Base-by-base conservation (phyloP, 2,888 invertebrate genomes). In the Agonopterix heracliana region DNA sequence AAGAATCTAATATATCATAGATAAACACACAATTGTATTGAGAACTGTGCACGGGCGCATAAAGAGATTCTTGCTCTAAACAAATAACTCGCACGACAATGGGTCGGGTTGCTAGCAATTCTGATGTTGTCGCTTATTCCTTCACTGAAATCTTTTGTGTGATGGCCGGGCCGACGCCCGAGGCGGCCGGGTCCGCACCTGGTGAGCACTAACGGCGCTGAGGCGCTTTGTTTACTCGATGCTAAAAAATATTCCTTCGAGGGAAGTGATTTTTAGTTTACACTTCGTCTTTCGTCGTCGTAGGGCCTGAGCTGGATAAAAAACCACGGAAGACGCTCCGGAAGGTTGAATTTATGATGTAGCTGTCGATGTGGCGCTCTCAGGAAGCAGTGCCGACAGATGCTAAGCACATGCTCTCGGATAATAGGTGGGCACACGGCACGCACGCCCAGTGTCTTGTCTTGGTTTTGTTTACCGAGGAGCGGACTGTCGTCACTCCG, bases 341-440 rank as follows among this genome's bases (percentile, higher is more conserved):
- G 83, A 85, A 87, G 84, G 79, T 69, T 81, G 78, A 70, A 81
- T 85, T 85, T 88, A 85, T 86, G 85, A 83, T 78, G 74, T 74
- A 78, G 78, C 81, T 76, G 71, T 72, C 76, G 71, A 67, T 61
- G 68, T 60, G 64, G 63, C 55, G 60, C 66, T 66, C 66, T 74
- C 82, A 82, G 87, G 87, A 86, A 78, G 78, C 71, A 60, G 61
- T 70, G 84, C 70, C 76, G 89, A 89, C 88, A 89, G 89, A 89
- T 80, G 83, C 74, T 70, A 59, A 69, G 76, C 89, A 88, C 75
- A 81, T 86, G 86, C 75, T 61, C 62, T 51, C 55, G 61, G 66
- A 72, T 77, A 74, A 73, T 76, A 78, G 76, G 75, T 75, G 76
- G 70, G 77, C 81, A 79, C 77, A n/a, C 78, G 78, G 76, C 70